Evolutionary conservation across 2,113 vertebrate species (phyloP).

Genomic region (Xenopus tropicalis): UCB_Xtro_10.0 CM004448.2:67032501-67033000

Average conservation of each 20-base stretch:
- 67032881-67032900: conserved; percentile 44
- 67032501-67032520: no score
- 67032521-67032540: no score
- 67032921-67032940: conserved; percentile 54
- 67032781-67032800: neutral
- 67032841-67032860: neutral
- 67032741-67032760: neutral
- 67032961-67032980: conserved; percentile 37
- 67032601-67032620: no score
- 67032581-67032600: no score
- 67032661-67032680: no score
- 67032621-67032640: no score
- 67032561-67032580: no score
- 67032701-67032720: no score
- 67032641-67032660: no score
- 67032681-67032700: no score
- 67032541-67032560: no score
- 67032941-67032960: conserved; percentile 57
- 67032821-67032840: neutral
- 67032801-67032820: neutral
- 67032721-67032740: neutral
- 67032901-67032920: conserved; percentile 41
- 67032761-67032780: neutral
- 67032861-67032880: neutral
- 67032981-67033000: conserved; percentile 56